Percentiles rank a stretch among this genome's conserved stretches.
Conservation (phyloP, 2,113 vertebrate genomes). For the Phocoena phocoena region DNA sequence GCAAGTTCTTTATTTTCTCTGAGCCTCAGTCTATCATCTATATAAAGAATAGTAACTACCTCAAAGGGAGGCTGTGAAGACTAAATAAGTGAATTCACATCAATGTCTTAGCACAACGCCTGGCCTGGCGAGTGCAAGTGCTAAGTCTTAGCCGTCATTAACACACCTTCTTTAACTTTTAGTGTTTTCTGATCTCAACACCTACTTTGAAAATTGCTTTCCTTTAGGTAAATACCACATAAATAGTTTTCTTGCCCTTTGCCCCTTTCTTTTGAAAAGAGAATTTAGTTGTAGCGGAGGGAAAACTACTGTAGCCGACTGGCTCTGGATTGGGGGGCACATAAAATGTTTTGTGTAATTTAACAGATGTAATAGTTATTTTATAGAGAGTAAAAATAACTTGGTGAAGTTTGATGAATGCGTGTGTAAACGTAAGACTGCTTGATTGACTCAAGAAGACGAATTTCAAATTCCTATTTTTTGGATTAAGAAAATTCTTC, state of each 20-base stretch:
- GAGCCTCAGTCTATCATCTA: background rate
- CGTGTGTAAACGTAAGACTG: background rate
- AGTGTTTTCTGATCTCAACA: background rate
- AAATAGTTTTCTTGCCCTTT: slow-evolving; percentile 18
- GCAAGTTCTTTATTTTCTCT: slow-evolving; percentile 23
- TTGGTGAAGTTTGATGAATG: background rate
- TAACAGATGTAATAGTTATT: background rate
- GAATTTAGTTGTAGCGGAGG: background rate
- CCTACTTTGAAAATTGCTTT: background rate
- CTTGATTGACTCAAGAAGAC: background rate
- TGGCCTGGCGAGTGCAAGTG: background rate
- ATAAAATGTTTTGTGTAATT: background rate
- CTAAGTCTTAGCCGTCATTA: background rate
- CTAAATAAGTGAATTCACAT: background rate
- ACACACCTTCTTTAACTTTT: background rate
- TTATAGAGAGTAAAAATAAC: background rate
- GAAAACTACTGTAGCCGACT: background rate
- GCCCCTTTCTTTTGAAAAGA: slow-evolving; percentile 12
- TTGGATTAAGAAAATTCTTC: background rate
- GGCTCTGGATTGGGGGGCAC: background rate
- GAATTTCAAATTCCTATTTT: slow-evolving; percentile 1
- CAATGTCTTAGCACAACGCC: background rate
- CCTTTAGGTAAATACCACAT: background rate
- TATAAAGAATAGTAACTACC: background rate
- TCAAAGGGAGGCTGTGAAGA: background rate